Evolutionary conservation across 2,113 vertebrate species (phyloP).

Genomic region (Dermatemys mawii): DNA sequence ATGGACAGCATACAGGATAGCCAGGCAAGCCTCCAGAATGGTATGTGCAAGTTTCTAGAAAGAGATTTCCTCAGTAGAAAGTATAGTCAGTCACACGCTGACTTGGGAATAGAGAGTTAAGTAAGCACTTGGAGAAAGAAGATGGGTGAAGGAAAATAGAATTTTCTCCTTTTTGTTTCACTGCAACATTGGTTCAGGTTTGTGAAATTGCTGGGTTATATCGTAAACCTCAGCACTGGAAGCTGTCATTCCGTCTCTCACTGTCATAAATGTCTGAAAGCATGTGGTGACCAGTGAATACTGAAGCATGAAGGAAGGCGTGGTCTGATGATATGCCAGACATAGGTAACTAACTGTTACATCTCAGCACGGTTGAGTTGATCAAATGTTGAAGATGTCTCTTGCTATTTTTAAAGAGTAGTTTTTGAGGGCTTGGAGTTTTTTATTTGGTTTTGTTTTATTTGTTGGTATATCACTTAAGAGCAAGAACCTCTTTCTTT

Average conservation of each 20-base stretch:
- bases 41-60: conserved; percentile 70
- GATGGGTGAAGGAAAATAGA: not conserved
- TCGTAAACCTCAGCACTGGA: not conserved
- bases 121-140: not conserved
- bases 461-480: not conserved
- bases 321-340: not conserved
- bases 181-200: not conserved
- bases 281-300: not conserved
- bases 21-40: conserved; percentile 97
- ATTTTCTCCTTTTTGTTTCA: fast-evolving
- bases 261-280: not conserved
- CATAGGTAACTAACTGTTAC: not conserved
- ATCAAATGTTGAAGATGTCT: not conserved
- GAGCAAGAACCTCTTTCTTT: not conserved
- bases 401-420: not conserved
- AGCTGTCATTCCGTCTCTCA: not conserved
- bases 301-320: not conserved
- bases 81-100: not conserved
- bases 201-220: not conserved
- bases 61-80: not conserved
- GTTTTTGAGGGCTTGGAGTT: not conserved
- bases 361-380: not conserved
- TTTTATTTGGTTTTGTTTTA: not conserved
- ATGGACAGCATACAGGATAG: conserved; percentile 97
- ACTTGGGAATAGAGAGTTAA: not conserved